phyloP scores from a whole-genome alignment of 2,797 vertebrate genomes.

The Mareca penelope region DNA sequence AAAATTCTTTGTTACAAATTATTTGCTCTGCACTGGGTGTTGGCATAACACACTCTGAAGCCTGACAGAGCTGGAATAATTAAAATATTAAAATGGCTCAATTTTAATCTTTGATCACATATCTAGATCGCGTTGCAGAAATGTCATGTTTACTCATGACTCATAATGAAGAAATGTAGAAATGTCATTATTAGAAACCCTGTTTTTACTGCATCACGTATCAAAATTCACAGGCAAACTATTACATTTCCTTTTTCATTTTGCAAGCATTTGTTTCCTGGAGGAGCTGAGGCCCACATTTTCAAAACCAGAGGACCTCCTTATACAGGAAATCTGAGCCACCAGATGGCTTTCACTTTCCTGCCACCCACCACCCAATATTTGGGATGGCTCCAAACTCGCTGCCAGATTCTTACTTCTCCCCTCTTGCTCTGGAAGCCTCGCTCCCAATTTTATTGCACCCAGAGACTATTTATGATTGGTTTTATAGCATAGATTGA shows the following conservation, averaged over 20 bases:
- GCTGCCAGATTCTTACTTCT: constrained; percentile 62
- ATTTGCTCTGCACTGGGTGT: constrained; percentile 49
- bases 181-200: constrained; percentile 64
- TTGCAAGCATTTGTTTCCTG: constrained; percentile 50
- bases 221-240: constrained; percentile 58
- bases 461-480: constrained; percentile 65
- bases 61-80: constrained; percentile 40
- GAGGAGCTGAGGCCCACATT: constrained; percentile 60
- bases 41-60: constrained; percentile 34
- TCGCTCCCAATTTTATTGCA: constrained; percentile 60
- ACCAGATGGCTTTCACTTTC: constrained; percentile 67
- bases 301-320: constrained; percentile 64
- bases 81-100: constrained; percentile 59
- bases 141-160: constrained; percentile 68
- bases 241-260: constrained; percentile 56
- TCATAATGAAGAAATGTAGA: constrained; percentile 69
- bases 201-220: constrained; percentile 67
- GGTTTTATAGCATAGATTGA: constrained; percentile 10
- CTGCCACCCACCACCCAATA: constrained; percentile 62
- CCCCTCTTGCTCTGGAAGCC: constrained; percentile 60
- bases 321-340: constrained; percentile 61
- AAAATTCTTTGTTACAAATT: constrained; percentile 73
- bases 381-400: constrained; percentile 56
- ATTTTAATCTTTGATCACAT: constrained; percentile 59
- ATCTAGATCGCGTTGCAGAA: constrained; percentile 54